Base-by-base conservation (phyloP, 2,797 vertebrate species). In the Tauraco hartlaubi region DNA sequence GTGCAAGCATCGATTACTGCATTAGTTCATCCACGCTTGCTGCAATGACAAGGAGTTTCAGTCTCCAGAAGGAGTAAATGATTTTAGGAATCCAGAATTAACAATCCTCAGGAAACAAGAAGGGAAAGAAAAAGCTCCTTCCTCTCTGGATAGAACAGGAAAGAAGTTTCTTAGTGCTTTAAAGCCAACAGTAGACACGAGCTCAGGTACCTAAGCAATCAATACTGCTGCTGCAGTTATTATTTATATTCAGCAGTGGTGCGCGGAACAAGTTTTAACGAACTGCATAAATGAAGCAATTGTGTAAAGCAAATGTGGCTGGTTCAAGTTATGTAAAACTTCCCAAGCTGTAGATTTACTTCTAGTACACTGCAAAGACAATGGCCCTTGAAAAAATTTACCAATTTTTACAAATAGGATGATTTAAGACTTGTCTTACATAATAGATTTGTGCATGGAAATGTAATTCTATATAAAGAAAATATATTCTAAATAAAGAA, bases 1-100 rank as follows among this genome's bases (percentile, higher is more conserved):
- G 88, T 84, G 97, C 81, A 75, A 95, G 96, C 97, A 98, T 59
- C 89, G 96, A 97, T 96, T 85, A 95, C 96, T 85, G 97, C 98
- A 97, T 96, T 71, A 41, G 96, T 94, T 91, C 96, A 64, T 52
- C 78, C 67, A 59, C 29, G 5, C 83, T 72, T 77, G 0, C 89
- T 96, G 95, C 96, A 96, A 68, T 59, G 64, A 96, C 92, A 91
- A 91, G 85, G 90, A 96, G 64, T 20, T 87, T 76, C 86, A 86
- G 88, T 11, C 59, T 48, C 68, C 29, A 58, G 80, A 62, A 95
- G 44, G 92, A 84, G 90, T 58, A 83, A 92, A 91, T 78, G 85
- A 48, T 74, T 95, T 94, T 49, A 91, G 67, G 51, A 91, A 86
- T 69, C 77, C 69, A 63, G 46, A 91, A 95, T 97, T 97, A 94